A percentile compares a stretch with the other conserved stretches of the same genome.
Conservation (phyloP, 1,140 invertebrate genomes). For the Panulirus ornatus region DNA sequence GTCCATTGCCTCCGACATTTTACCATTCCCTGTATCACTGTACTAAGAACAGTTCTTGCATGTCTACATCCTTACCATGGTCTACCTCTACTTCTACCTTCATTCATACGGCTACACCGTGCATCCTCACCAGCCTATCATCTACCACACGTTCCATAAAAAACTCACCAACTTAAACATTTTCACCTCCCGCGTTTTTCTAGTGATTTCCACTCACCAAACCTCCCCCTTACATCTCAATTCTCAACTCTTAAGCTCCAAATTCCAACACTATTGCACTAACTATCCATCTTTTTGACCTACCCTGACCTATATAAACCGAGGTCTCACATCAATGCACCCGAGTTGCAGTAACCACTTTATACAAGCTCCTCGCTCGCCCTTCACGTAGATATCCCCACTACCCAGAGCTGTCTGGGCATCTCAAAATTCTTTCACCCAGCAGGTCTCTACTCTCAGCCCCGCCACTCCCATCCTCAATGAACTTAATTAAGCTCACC, state of each 20-base stretch:
- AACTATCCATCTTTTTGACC: background rate
- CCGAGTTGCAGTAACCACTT: too few relatives aligned
- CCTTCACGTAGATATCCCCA: background rate
- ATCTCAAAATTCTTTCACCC: background rate
- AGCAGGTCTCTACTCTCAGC: background rate
- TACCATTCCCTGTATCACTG: background rate
- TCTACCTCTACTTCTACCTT: background rate
- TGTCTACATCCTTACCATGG: background rate
- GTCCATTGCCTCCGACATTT: too few relatives aligned
- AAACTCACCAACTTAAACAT: background rate
- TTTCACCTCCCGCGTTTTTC: background rate
- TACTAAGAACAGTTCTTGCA: background rate
- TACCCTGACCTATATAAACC: background rate
- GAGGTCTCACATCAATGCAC: background rate
- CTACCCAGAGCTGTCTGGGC: background rate
- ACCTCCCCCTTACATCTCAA: background rate
- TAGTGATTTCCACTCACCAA: background rate
- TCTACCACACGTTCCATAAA: background rate
- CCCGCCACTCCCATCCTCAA: background rate
- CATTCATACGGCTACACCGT: background rate
- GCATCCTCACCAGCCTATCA: background rate
- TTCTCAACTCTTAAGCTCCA: background rate
- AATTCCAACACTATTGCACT: background rate
- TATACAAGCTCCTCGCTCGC: background rate
- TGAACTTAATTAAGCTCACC: too few relatives aligned